These are phyloP conservation scores for Phrynosoma platyrhinos DNA, from an alignment of 2,113 vertebrate genomes.

Conservation along the genomic window DNA sequence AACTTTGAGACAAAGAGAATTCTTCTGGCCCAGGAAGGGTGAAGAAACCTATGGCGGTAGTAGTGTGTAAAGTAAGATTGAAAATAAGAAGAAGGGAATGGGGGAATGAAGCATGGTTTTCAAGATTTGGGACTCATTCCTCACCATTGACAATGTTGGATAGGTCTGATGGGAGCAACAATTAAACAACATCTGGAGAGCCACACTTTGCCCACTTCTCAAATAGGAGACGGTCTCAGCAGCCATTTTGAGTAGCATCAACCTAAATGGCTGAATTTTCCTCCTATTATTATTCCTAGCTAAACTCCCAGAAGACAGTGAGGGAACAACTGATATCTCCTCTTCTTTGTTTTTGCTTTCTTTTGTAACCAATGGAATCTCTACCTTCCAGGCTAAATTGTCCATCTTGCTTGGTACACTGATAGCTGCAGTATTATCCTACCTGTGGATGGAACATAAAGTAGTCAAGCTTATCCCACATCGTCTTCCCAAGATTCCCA, in stretches of 20 bases:
- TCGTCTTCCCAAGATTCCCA: constrained; percentile 91
- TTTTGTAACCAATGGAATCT: not conserved
- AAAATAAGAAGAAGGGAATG: not conserved
- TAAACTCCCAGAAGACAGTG: not conserved
- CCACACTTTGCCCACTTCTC: no score
- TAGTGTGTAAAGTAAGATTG: not conserved
- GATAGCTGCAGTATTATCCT: constrained; percentile 77
- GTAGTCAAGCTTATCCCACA: constrained; percentile 68
- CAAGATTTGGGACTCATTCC: not conserved
- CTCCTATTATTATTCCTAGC: not conserved
- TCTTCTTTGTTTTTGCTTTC: not conserved
- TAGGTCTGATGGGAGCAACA: no score
- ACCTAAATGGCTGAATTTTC: not conserved
- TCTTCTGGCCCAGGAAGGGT: not conserved
- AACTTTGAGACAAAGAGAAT: not conserved
- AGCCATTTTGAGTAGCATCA: not conserved
- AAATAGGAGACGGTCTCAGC: not conserved
- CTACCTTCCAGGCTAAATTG: constrained; percentile 85
- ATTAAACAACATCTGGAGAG: no score
- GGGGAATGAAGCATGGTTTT: not conserved
- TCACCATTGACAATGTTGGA: not conserved
- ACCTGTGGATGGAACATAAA: constrained; percentile 89
- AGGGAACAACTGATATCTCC: not conserved
- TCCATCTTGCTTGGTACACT: constrained; percentile 84
- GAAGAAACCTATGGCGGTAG: not conserved